These are phyloP conservation scores for Rotaria magnacalcarata DNA, from an alignment of 2,888 invertebrate species.

Conservation along the genomic window DNA sequence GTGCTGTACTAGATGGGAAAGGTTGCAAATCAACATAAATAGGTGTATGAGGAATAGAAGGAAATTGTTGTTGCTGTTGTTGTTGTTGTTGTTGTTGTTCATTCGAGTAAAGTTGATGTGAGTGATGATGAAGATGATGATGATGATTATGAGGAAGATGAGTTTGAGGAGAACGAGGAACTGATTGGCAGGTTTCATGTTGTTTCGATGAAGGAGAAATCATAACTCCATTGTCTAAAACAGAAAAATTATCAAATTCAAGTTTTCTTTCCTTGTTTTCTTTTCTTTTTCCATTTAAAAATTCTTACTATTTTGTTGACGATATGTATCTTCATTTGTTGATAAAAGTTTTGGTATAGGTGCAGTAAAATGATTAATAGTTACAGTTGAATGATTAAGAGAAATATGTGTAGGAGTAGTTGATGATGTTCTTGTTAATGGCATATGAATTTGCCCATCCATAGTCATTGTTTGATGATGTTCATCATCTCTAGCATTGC, in stretches of 20 bases:
- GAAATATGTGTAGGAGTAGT: neutral
- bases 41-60: neutral
- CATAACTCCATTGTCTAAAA: neutral
- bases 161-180: constrained; percentile 34
- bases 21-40: constrained; percentile 10
- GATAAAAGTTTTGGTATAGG: constrained; percentile 24
- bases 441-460: neutral
- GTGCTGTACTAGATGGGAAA: neutral
- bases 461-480: neutral
- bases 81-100: neutral
- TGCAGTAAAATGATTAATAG: constrained; percentile 27
- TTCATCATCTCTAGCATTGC: neutral
- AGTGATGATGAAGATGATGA: neutral
- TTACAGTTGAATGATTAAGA: constrained; percentile 9
- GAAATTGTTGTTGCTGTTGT: neutral
- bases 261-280: neutral
- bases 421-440: neutral
- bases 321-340: neutral
- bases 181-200: constrained; percentile 23
- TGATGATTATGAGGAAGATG: neutral
- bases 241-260: too few species aligned
- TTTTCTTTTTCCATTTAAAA: neutral
- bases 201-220: constrained; percentile 24
- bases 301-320: neutral
- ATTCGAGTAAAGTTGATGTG: neutral